Percentiles rank a stretch among this genome's conserved stretches.
Conservation (phyloP, 1,140 invertebrate genomes). For the Bombus terrestris region DNA sequence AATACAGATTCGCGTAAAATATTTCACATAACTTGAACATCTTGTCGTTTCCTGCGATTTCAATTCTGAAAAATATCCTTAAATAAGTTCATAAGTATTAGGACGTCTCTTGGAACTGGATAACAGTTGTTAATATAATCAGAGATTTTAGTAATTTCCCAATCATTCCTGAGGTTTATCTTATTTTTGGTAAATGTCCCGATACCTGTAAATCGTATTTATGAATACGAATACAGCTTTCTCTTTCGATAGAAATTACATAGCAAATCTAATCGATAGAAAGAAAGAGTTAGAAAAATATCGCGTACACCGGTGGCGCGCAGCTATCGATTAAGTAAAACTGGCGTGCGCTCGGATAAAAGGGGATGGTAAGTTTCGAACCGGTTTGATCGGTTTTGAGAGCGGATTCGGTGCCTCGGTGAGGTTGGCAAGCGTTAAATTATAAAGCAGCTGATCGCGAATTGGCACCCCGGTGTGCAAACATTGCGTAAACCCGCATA, state of each 20-base stretch:
- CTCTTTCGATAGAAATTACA: neutral
- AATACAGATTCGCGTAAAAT: no score
- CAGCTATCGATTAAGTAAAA: slow-evolving; percentile 11
- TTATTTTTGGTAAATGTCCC: no score
- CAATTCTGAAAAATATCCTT: neutral
- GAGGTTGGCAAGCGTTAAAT: slow-evolving; percentile 22
- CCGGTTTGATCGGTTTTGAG: neutral
- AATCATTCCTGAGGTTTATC: no score
- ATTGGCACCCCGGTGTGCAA: slow-evolving; percentile 23
- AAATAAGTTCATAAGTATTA: neutral
- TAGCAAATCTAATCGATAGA: neutral
- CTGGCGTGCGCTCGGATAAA: neutral
- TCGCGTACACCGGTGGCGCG: neutral
- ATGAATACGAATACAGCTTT: neutral
- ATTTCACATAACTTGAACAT: neutral
- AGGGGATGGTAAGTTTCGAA: neutral
- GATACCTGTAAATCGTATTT: no score
- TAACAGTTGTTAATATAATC: no score
- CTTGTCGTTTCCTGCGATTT: neutral
- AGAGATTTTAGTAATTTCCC: no score
- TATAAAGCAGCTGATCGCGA: slow-evolving; percentile 33
- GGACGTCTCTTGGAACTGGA: neutral
- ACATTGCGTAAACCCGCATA: slow-evolving; percentile 43
- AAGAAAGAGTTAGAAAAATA: neutral
- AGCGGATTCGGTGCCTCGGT: neutral